Percentiles rank a stretch among this genome's conserved stretches.
phyloP scores from a whole-genome alignment of 2,113 vertebrate genomes.

The Brachyistius frenatus region DNA sequence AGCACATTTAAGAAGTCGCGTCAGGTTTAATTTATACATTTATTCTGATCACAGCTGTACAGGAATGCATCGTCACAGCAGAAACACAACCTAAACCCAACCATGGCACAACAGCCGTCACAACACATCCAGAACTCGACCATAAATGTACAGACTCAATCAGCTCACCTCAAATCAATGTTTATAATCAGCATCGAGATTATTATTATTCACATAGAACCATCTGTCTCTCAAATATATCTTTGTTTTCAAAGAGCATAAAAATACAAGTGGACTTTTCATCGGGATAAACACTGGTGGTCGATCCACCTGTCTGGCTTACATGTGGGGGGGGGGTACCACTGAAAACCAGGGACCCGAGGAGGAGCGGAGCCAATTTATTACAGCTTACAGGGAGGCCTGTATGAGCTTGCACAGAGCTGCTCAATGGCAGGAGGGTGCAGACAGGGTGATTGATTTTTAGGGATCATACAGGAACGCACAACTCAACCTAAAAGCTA shows the following conservation, averaged over 20 bases:
- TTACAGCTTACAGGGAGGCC: conserved; percentile 42
- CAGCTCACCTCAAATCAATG: conserved; percentile 62
- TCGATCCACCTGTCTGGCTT: conserved; percentile 63
- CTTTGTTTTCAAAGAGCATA: conserved; percentile 81
- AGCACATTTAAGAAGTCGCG: conserved; percentile 9
- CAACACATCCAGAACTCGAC: conserved; percentile 78
- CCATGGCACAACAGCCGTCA: conserved; percentile 77
- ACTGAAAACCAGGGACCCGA: conserved; percentile 55
- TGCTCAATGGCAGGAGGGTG: conserved; percentile 51
- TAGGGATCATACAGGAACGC: conserved; percentile 19
- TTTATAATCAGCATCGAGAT: conserved; percentile 53
- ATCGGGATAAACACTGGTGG: conserved; percentile 68
- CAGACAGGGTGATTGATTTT: conserved; percentile 43
- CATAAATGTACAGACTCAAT: conserved; percentile 71
- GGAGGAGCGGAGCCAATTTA: conserved; percentile 55
- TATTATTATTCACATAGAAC: conserved; percentile 75
- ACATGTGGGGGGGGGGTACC: conserved; percentile 30
- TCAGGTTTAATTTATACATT: conserved; percentile 74
- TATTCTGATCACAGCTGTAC: conserved; percentile 83
- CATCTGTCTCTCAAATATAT: conserved; percentile 79
- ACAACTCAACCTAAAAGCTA: conserved; percentile 65
- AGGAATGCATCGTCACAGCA: conserved; percentile 80
- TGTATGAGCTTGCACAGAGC: conserved; percentile 43
- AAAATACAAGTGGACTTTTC: conserved; percentile 81
- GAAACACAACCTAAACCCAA: conserved; percentile 80